These are phyloP conservation scores for Melanocharis versteri DNA, from an alignment of 2,113 vertebrate genomes.

Conservation along the genomic window DNA sequence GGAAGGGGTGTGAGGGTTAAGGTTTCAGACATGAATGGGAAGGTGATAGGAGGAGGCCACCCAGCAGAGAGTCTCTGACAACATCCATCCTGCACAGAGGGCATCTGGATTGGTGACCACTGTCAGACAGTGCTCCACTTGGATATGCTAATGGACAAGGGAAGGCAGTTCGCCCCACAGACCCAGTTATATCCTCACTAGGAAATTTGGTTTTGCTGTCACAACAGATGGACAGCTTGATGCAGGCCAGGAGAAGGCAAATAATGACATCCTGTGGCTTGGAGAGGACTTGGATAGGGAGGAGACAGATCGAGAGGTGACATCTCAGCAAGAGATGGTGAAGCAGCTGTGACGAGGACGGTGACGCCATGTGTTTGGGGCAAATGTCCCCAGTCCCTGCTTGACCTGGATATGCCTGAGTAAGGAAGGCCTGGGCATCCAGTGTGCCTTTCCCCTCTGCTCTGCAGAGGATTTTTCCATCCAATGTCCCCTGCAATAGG, in stretches of 20 bases:
- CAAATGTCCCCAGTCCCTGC: background rate
- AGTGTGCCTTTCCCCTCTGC: background rate
- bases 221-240: rapidly evolving
- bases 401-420: background rate
- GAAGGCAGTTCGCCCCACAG: background rate
- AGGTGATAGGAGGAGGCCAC: background rate
- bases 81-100: background rate
- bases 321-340: background rate
- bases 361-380: background rate
- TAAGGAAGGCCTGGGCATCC: background rate
- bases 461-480: background rate
- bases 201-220: background rate
- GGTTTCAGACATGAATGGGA: background rate
- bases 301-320: background rate
- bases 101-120: background rate
- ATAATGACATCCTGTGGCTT: background rate
- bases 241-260: background rate
- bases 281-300: background rate
- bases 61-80: background rate
- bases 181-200: background rate
- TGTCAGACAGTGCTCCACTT: background rate
- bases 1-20: background rate
- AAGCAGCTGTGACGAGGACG: background rate
- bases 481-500: rapidly evolving
- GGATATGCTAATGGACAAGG: background rate